These are phyloP conservation scores for Adrianichthys oophorus DNA, from an alignment of 2,797 vertebrate species.

Conservation along the genomic window DNA sequence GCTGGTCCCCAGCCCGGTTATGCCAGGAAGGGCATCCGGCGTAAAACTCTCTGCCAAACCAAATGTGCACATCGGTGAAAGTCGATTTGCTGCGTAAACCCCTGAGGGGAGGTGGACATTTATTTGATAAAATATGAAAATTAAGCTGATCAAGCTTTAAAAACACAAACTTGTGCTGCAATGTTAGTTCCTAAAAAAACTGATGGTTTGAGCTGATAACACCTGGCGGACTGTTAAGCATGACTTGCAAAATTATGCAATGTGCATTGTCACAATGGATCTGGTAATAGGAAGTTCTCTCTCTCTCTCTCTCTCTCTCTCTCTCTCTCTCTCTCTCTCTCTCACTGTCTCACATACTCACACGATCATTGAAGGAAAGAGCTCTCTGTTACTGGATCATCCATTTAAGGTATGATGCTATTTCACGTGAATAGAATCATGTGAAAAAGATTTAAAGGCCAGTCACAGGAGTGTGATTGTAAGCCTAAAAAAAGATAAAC, in stretches of 20 bases:
- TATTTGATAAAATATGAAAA: no score
- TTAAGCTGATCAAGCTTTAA: not conserved
- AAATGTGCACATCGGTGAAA: no score
- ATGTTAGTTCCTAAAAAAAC: constrained; percentile 23
- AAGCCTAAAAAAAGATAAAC: constrained; percentile 46
- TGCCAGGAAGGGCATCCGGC: no score
- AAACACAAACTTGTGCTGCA: constrained; percentile 1
- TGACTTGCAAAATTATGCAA: constrained; percentile 39
- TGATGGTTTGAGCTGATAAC: constrained; percentile 16
- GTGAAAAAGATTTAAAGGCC: constrained; percentile 72
- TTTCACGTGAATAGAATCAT: constrained; percentile 71
- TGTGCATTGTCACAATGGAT: constrained; percentile 46
- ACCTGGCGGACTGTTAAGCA: constrained; percentile 11
- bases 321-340: not conserved
- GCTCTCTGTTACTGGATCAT: constrained; percentile 40
- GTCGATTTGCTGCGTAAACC: no score
- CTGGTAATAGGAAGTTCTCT: not conserved
- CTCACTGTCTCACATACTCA: constrained; percentile 4
- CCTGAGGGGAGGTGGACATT: no score
- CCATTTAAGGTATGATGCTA: constrained; percentile 60
- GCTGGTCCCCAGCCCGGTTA: no score
- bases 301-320: not conserved
- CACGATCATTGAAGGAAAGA: constrained; percentile 22
- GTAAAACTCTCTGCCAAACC: no score
- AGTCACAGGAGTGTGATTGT: constrained; percentile 66